Conservation (phyloP, 1,140 invertebrate species). For the Portunus trituberculatus region DNA sequence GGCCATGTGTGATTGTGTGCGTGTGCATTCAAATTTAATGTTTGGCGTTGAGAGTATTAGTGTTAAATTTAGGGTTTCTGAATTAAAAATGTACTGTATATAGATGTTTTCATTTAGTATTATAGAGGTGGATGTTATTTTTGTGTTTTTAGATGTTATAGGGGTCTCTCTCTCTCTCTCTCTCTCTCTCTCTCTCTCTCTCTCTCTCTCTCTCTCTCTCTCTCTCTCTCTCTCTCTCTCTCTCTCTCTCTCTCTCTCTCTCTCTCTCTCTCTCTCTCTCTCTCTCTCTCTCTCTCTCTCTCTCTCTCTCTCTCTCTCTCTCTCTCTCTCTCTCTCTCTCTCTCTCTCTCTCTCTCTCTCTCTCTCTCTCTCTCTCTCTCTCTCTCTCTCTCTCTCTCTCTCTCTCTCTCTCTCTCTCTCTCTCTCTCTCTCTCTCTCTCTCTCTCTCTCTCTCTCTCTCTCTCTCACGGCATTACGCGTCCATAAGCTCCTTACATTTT, state of each 20-base stretch:
- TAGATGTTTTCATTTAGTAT: no score
- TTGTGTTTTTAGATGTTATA: no score
- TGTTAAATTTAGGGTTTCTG: no score
- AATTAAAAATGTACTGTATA: no score
- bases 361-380: conserved; percentile 9
- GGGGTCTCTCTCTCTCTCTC: background rate
- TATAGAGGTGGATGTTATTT: no score
- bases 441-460: conserved; percentile 8
- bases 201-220: background rate
- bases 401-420: background rate
- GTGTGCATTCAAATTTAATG: no score
- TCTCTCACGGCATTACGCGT: background rate
- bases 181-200: background rate
- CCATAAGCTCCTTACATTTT: background rate
- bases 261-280: background rate
- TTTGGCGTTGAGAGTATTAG: no score
- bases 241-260: background rate
- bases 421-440: background rate
- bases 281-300: conserved; percentile 8
- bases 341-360: background rate
- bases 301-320: background rate
- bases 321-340: background rate
- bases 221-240: background rate
- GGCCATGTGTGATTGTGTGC: no score
- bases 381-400: conserved; percentile 4